Conservation (phyloP, 2,797 vertebrate genomes). For the Spinibarbus caldwelli region DNA sequence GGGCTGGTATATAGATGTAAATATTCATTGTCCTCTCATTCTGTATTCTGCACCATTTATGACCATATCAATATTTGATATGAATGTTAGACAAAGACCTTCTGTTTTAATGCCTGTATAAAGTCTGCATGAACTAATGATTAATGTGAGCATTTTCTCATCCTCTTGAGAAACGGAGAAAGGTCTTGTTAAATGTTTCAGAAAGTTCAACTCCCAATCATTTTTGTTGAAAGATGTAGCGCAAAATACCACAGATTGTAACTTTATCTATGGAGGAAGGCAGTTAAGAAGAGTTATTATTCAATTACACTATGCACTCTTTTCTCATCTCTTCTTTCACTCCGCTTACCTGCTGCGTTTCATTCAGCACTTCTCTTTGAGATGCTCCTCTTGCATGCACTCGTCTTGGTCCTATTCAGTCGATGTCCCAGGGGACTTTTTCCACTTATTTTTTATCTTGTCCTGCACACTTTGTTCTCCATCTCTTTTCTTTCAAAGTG, state of each 20-base stretch:
- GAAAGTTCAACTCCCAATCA: background rate
- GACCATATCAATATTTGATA: constrained; percentile 20
- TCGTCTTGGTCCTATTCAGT: constrained; percentile 1
- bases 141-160: constrained; percentile 2
- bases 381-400: background rate
- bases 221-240: background rate
- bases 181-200: constrained; percentile 29
- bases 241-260: constrained; percentile 13
- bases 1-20: background rate
- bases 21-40: constrained; percentile 13
- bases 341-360: background rate
- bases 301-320: constrained; percentile 33
- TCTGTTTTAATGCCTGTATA: background rate
- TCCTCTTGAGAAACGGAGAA: constrained; percentile 12
- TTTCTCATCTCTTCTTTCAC: background rate
- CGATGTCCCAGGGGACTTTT: background rate
- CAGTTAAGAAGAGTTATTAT: constrained; percentile 49
- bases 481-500: background rate
- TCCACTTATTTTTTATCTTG: background rate
- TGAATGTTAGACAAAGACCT: constrained; percentile 12
- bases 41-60: constrained; percentile 10
- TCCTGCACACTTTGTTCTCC: constrained; percentile 6
- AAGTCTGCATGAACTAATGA: constrained; percentile 16
- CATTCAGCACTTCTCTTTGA: constrained; percentile 6
- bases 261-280: constrained; percentile 1